Base-by-base conservation (phyloP, 1,140 invertebrate species). In the Drosophila azteca region DNA sequence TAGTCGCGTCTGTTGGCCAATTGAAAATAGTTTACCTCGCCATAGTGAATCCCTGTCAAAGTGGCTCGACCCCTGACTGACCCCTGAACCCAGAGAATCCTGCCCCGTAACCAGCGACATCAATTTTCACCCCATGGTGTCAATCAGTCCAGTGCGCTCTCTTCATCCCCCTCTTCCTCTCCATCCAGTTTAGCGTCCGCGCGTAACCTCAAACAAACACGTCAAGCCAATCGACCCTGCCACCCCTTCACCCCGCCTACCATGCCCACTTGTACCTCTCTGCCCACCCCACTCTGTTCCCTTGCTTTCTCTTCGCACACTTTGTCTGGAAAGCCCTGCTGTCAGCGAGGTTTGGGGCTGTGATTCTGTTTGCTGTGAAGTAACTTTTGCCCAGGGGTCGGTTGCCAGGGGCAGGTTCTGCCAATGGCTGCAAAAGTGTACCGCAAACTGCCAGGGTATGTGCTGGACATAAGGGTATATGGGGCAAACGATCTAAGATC, bases 201-300 rank as follows among this genome's bases (percentile, higher is more conserved):
- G 55, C 45, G 43, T 63, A 70, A 70, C 68, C 79, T 78, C 60
- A 82, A 79, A 64, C 67, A 76, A 77, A 78, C 69, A 69, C 54
- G 66, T n/a, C 35, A 52, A 50, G 46, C 48, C 60, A 63, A 63
- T 46, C 41, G 61, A 58, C 41, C 17, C 13, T 35, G 9, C 9
- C 20, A 13, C 26, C 17, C 17, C 1, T 20, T 20, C 17, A 20
- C 17, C 17, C 17, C 1, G 17, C 17, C 17, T 7, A n/a, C 46
- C 2, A 39, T 4, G 5, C 1, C 35, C 3, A 9, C 35, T 8
- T 4, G 1, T 39, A 1, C 22, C 13, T 5, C 6, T 4, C 13
- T 52, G 15, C 2, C 8, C 9, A 0, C 48, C 44, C 26, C 41
- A 8, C 60, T 20, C 48, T 41, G 31, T 39, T 1, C 41, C 15